Evolutionary conservation across 2,113 vertebrate species (phyloP).

Genomic region (Andinoacara biseriatus): DNA sequence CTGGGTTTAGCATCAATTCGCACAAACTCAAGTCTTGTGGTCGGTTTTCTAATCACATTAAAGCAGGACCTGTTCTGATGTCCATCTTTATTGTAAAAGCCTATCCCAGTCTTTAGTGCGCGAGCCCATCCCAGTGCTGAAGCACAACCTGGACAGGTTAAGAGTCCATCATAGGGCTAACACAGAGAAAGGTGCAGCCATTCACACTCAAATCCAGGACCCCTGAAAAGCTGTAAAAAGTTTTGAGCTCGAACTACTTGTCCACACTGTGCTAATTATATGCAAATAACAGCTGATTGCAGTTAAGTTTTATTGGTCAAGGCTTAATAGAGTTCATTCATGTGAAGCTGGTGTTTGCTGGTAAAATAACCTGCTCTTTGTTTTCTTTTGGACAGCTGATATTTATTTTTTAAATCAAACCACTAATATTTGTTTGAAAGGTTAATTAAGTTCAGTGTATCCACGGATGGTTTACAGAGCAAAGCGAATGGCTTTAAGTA

Average conservation of each 20-base stretch:
- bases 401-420: background rate
- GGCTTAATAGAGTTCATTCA: background rate
- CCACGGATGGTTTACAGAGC: constrained; percentile 12
- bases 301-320: background rate
- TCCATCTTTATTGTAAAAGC: background rate
- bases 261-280: accelerated
- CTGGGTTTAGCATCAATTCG: background rate
- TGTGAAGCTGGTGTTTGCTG: background rate
- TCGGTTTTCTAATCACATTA: no score
- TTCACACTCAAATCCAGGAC: background rate
- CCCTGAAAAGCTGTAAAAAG: background rate
- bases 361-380: background rate
- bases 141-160: background rate
- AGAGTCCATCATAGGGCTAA: background rate
- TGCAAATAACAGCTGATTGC: accelerated
- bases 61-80: background rate
- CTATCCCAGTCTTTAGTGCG: background rate
- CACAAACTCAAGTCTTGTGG: background rate
- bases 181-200: background rate
- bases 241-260: background rate
- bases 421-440: background rate
- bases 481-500: constrained; percentile 4
- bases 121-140: background rate
- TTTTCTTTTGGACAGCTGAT: background rate
- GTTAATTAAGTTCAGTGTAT: background rate